Base-by-base conservation (phyloP, 2,113 vertebrate species). In the Atrichornis clamosus region DNA sequence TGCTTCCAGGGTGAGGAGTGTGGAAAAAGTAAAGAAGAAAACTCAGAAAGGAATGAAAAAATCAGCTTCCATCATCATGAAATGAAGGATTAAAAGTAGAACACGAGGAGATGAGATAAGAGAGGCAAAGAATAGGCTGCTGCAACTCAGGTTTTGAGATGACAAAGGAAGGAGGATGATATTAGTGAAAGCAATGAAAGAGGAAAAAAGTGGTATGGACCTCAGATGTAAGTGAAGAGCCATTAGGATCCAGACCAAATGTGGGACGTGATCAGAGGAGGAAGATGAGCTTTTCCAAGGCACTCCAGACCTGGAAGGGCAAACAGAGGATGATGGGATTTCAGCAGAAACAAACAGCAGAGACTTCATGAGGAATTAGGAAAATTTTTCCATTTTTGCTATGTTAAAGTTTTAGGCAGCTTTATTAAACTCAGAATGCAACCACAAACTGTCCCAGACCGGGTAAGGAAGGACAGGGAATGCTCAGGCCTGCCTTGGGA, bases 121-220 rank as follows among this genome's bases (percentile, higher is more conserved):
- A 72, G 76, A 79, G 64, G 69, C 73, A 85, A 89, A 87, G 77
- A 76, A 82, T 83, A 85, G 46, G 81, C 77, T 92, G 89, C 87
- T 83, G 88, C 56, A 91, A 89, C 65, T 88, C 83, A 78, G 92
- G 69, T 92, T 83, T 83, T 19, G 72, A 79, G 92, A 75, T 39
- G 84, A 88, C 82, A 94, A 88, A 93, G 42, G 82, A 68, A 94
- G 55, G 63, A 78, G 77, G 44, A 78, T 63, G 76, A 14, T 68
- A 82, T 87, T 53, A 69, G 93, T 39, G 64, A 81, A 53, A 62
- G 46, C 82, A 96, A 72, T 75, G 69, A 79, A 78, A 93, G 42
- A 63, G 44, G 10, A 50, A 35, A 73, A 79, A 74, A 50, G 82
- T n/a, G 47, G 33, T 52, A 47, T 26, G 75, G 79, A 76, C 18